phyloP scores from a whole-genome alignment of 1,140 invertebrate species.

The Samia ricini region DNA sequence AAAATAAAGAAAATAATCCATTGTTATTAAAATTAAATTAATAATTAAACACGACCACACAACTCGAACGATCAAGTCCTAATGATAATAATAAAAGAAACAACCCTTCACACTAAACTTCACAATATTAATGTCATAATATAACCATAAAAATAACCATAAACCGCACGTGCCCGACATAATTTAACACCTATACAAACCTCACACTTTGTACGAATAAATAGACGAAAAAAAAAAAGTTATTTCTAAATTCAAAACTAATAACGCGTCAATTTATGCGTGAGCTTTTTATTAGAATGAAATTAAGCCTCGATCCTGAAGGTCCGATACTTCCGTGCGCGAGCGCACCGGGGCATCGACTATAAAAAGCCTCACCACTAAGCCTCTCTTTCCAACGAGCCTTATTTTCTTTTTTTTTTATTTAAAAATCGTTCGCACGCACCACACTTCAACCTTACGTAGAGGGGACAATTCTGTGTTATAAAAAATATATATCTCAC shows the following conservation, averaged over 20 bases:
- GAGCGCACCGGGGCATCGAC: slow-evolving; percentile 69
- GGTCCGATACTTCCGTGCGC: slow-evolving; percentile 69
- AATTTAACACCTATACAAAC: slow-evolving; percentile 58
- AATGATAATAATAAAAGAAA: slow-evolving; percentile 63
- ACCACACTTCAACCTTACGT: slow-evolving; percentile 47
- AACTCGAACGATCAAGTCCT: slow-evolving; percentile 50
- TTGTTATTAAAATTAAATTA: slow-evolving; percentile 34
- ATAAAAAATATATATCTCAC: slow-evolving; percentile 51
- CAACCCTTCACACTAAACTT: slow-evolving; percentile 60
- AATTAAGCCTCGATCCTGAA: slow-evolving; percentile 70
- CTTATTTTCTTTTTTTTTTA: slow-evolving; percentile 65
- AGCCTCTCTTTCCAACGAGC: slow-evolving; percentile 68
- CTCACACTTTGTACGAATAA: slow-evolving; percentile 42
- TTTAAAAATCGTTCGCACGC: slow-evolving; percentile 49
- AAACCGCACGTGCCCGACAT: slow-evolving; percentile 67
- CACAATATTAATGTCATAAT: slow-evolving; percentile 66
- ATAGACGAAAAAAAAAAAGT: slow-evolving; percentile 56
- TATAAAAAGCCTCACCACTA: slow-evolving; percentile 66
- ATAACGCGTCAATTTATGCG: slow-evolving; percentile 67
- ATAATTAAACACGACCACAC: slow-evolving; percentile 66
- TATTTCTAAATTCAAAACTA: slow-evolving; percentile 53
- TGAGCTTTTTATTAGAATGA: slow-evolving; percentile 74
- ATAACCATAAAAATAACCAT: slow-evolving; percentile 63
- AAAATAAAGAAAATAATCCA: slow-evolving; percentile 36
- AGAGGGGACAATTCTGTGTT: slow-evolving; percentile 32